These are phyloP conservation scores for Neoarius graeffei DNA, from an alignment of 2,113 vertebrate species.

Conservation along the genomic window DNA sequence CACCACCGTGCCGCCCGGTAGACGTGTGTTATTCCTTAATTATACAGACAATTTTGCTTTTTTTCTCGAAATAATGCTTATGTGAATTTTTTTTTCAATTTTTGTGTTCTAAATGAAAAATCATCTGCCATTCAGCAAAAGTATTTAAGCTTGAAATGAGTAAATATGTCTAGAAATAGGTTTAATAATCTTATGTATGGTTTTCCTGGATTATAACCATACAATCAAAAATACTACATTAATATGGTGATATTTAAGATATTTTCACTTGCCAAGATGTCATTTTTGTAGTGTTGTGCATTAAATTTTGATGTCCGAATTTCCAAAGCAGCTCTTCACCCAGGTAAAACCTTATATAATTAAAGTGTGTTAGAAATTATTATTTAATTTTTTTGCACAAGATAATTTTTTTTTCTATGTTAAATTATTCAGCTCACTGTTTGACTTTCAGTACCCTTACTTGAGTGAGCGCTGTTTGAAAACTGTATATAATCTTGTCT, in stretches of 20 bases:
- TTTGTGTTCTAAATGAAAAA: not conserved
- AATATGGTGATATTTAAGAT: not conserved
- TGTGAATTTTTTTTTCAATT: not conserved
- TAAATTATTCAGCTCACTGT: constrained; percentile 26
- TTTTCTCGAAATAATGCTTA: not conserved
- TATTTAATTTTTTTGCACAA: not conserved
- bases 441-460: constrained; percentile 40
- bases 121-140: not conserved
- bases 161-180: not conserved
- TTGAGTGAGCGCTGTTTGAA: constrained; percentile 3
- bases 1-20: no score
- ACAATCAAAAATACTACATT: not conserved
- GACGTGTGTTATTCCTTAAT: not conserved
- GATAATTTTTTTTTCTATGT: constrained; percentile 22
- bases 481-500: constrained; percentile 35
- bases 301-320: not conserved
- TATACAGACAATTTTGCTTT: not conserved
- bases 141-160: not conserved
- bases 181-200: not conserved
- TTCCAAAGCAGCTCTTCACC: not conserved
- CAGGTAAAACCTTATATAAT: not conserved
- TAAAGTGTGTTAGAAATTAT: not conserved
- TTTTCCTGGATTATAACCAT: not conserved
- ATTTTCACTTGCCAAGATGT: not conserved
- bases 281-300: not conserved